phyloP scores from a whole-genome alignment of 2,888 invertebrate genomes.

The Epinotia ramella region DNA sequence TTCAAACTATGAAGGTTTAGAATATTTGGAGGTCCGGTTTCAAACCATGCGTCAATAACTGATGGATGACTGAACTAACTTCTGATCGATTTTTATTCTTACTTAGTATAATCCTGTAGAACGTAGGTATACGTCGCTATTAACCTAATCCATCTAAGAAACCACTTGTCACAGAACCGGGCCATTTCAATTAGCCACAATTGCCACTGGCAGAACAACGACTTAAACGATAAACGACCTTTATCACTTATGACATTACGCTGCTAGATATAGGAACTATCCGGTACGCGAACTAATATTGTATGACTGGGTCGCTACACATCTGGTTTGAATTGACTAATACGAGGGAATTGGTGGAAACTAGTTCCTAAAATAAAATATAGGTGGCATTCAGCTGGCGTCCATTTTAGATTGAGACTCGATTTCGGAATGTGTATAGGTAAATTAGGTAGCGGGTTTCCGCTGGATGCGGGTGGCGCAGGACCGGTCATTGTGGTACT shows the following conservation, averaged over 20 bases:
- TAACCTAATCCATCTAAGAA: constrained; percentile 30
- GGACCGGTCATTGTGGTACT: too few relatives aligned
- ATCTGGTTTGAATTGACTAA: constrained; percentile 15
- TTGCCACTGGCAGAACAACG: constrained; percentile 4
- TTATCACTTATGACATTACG: neutral
- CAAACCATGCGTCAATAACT: too few relatives aligned
- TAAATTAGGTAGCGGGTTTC: neutral
- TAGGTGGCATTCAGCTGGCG: neutral
- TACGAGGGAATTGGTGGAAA: constrained; percentile 2
- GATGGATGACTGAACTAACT: too few relatives aligned
- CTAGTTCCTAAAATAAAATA: neutral
- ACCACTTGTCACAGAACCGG: constrained; percentile 22
- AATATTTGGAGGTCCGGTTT: too few relatives aligned
- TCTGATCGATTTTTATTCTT: neutral
- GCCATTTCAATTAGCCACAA: constrained; percentile 33
- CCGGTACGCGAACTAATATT: constrained; percentile 22
- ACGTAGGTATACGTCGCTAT: constrained; percentile 2
- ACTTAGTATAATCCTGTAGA: neutral
- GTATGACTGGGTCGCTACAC: constrained; percentile 14
- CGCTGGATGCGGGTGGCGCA: too few relatives aligned
- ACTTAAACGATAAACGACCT: neutral
- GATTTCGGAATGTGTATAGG: neutral
- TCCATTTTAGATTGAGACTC: neutral
- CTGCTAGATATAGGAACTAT: neutral
- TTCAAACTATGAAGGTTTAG: too few relatives aligned